Evolutionary conservation across 2,113 vertebrate genomes (phyloP).

Genomic region (Oenanthe melanoleuca): DNA sequence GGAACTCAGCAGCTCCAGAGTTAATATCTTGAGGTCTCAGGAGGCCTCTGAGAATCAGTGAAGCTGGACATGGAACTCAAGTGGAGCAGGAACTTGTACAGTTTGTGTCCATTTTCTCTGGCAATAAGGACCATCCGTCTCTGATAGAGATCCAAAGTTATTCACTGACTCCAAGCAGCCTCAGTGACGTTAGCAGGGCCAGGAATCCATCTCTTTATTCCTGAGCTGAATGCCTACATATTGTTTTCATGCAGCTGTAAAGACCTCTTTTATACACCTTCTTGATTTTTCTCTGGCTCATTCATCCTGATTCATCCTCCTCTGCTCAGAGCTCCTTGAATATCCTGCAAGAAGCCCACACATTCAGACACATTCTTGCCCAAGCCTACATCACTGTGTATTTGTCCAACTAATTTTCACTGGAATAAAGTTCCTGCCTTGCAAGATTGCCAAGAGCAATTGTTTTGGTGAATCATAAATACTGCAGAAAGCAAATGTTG

Average conservation of each 20-base stretch:
- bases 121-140: not conserved
- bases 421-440: slow-evolving; percentile 45
- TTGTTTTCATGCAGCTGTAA: slow-evolving; percentile 62
- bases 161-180: slow-evolving; percentile 27
- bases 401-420: slow-evolving; percentile 61
- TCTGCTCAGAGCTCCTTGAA: slow-evolving; percentile 54
- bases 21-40: not conserved
- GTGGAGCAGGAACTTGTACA: not conserved
- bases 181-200: not conserved
- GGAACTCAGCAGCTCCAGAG: not conserved
- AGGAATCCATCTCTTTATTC: slow-evolving; percentile 40
- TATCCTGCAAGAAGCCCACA: slow-evolving; percentile 58
- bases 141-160: slow-evolving; percentile 13
- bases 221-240: slow-evolving; percentile 27
- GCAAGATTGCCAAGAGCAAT: slow-evolving; percentile 50
- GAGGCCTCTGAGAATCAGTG: not conserved
- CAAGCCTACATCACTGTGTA: not conserved
- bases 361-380: slow-evolving; percentile 41
- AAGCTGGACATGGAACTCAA: not conserved
- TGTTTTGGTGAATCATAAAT: slow-evolving; percentile 73
- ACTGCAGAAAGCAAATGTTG: slow-evolving; percentile 59
- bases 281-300: slow-evolving; percentile 51
- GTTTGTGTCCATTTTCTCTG: not conserved
- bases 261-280: slow-evolving; percentile 40
- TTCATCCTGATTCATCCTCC: slow-evolving; percentile 67